phyloP scores from a whole-genome alignment of 2,113 vertebrate species.

The Sapayoa aenigma region DNA sequence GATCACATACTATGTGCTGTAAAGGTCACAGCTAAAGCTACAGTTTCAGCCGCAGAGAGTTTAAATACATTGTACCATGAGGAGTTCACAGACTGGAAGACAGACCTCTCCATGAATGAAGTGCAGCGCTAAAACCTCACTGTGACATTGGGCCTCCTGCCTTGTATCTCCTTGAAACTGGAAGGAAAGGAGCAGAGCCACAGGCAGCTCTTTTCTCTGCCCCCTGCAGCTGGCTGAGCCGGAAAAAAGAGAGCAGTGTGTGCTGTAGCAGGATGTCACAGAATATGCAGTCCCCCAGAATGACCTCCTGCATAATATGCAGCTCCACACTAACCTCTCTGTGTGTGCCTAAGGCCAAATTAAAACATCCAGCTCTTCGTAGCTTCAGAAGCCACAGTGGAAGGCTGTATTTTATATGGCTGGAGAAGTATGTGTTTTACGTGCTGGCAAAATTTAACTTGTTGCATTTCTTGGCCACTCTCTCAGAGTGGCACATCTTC shows the following conservation, averaged over 20 bases:
- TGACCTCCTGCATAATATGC: neutral
- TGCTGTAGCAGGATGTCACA: neutral
- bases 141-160: neutral
- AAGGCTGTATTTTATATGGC: neutral
- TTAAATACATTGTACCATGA: neutral
- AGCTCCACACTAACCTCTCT: neutral
- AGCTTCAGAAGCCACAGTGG: neutral
- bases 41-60: neutral
- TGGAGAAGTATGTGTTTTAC: neutral
- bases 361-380: neutral
- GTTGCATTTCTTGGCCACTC: neutral
- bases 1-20: neutral
- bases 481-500: neutral
- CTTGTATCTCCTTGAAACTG: neutral
- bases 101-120: neutral
- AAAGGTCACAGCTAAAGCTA: constrained; percentile 39
- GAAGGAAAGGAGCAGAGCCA: neutral
- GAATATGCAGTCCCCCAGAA: neutral
- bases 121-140: neutral
- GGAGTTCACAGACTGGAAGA: neutral
- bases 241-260: neutral
- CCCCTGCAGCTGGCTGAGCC: neutral
- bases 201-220: neutral
- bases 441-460: neutral
- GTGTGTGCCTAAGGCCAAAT: neutral